Base-by-base conservation (phyloP, 1,140 invertebrate genomes). In the Dendroctonus valens region DNA sequence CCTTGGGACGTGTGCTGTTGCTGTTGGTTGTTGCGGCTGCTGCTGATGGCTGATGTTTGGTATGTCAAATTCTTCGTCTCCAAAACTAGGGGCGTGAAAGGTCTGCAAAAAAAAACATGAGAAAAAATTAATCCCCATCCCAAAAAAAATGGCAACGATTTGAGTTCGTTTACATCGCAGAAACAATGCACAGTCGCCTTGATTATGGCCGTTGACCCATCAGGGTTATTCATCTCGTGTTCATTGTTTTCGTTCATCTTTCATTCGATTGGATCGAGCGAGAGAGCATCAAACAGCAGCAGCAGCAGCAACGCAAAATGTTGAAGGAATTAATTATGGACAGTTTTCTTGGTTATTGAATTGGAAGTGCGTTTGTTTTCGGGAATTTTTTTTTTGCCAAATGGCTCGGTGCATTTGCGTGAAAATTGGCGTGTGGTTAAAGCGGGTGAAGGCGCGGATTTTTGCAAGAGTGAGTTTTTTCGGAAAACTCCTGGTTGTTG, bases 21-120 rank as follows among this genome's bases (percentile, higher is more conserved):
- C 46, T 82, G 80, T 48, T 70, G 80, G n/a, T n/a, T n/a, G n/a
- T n/a, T n/a, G n/a, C 51, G 79, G 76, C 46, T 80, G 77, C 48
- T 86, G 84, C 75, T 89, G 87, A 14, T 83, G 78, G 69, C 87
- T 86, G 71, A 90, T 87, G 48, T 89, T 83, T 8, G 88, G 89
- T 73, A 93, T 91, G 75, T 93, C 90, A 74, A 95, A 94, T 76
- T 94, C 91, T 79, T 95, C 93, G 80, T 96, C 93, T 44, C 93
- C 93, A 79, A 96, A 96, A 78, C 91, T 95, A 62, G 93, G 93
- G 70, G 92, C 92, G 78, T 95, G 93, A 86, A 94, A 94, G 69
- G 87, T 88, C 87, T 89, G 79, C 9, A 82, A 83, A 70, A 64
- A 69, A 38, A 44, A 52, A n/a, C n/a, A n/a, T n/a, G n/a, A 46